Percentiles rank a stretch among this genome's conserved stretches.
Evolutionary conservation across 2,797 vertebrate species (phyloP).

Genomic region (Chiroxiphia lanceolata): DNA sequence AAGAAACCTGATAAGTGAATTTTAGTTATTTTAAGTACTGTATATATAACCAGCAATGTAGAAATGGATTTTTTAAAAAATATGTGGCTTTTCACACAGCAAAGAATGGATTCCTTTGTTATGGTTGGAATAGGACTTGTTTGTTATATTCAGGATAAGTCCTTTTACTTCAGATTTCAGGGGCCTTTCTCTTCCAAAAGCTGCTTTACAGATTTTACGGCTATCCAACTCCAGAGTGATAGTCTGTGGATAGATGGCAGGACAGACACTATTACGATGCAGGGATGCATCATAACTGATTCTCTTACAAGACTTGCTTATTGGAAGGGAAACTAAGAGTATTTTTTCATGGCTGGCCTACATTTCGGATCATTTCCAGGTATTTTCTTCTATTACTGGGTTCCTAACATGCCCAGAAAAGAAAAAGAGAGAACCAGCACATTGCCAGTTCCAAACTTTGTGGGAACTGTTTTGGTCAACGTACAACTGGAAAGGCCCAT

Average conservation of each 20-base stretch:
- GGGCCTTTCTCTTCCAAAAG: background rate
- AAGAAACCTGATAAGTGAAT: background rate
- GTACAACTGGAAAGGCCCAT: background rate
- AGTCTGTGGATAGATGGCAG: background rate
- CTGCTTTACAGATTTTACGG: background rate
- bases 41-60: background rate
- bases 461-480: background rate
- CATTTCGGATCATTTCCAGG: background rate
- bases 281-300: background rate
- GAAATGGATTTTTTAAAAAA: background rate
- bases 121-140: background rate
- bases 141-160: background rate
- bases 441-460: background rate
- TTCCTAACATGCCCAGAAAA: background rate
- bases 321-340: background rate
- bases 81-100: background rate
- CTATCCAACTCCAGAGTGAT: background rate
- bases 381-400: background rate
- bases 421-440: background rate
- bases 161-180: background rate
- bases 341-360: background rate
- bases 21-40: conserved; percentile 7
- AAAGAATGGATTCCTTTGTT: background rate
- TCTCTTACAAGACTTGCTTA: background rate
- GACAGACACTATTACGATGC: background rate